Evolutionary conservation across 2,888 invertebrate genomes (phyloP).

Genomic region (Synanthedon andrenaeformis): DNA sequence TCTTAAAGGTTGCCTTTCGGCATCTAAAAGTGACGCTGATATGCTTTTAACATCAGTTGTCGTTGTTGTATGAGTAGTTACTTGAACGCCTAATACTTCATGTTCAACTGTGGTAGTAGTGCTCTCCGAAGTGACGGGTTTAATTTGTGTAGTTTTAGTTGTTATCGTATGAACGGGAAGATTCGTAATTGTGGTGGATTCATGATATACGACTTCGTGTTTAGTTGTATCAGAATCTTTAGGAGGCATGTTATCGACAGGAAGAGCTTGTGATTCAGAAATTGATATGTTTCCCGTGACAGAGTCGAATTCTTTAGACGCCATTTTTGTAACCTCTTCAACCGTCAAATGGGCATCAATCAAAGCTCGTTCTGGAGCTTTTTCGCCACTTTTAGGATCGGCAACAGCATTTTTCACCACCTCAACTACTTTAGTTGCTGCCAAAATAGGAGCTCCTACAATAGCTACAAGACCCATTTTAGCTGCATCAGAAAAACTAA

Average conservation of each 20-base stretch:
- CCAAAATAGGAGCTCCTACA: conserved; percentile 79
- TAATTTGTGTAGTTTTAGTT: conserved; percentile 21
- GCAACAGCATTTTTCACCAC: conserved; percentile 70
- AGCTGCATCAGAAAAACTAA: conserved; percentile 79
- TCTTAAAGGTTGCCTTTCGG: conserved; percentile 55
- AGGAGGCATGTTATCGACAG: conserved; percentile 8
- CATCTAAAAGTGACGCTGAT: conserved; percentile 53
- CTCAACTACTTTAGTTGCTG: conserved; percentile 75
- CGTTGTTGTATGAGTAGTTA: conserved; percentile 10
- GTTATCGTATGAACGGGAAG: conserved; percentile 16
- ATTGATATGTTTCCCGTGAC: conserved; percentile 4
- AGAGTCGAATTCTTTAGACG: conserved; percentile 4
- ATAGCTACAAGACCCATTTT: conserved; percentile 81
- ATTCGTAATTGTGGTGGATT: conserved; percentile 13
- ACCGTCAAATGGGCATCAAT: conserved; percentile 62
- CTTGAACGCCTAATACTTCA: conserved; percentile 17
- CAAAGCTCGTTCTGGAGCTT: conserved; percentile 77
- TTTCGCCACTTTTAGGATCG: conserved; percentile 81
- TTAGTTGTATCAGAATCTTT: conserved; percentile 30
- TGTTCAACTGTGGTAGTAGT: conserved; percentile 7
- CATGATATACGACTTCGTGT: conserved; percentile 7
- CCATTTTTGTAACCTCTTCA: conserved; percentile 31
- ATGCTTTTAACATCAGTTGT: conserved; percentile 35
- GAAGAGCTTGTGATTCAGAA: conserved; percentile 12
- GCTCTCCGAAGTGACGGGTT: conserved; percentile 23